Evolutionary conservation across 2,113 vertebrate genomes (phyloP).

Genomic region (Xiphias gladius): DNA sequence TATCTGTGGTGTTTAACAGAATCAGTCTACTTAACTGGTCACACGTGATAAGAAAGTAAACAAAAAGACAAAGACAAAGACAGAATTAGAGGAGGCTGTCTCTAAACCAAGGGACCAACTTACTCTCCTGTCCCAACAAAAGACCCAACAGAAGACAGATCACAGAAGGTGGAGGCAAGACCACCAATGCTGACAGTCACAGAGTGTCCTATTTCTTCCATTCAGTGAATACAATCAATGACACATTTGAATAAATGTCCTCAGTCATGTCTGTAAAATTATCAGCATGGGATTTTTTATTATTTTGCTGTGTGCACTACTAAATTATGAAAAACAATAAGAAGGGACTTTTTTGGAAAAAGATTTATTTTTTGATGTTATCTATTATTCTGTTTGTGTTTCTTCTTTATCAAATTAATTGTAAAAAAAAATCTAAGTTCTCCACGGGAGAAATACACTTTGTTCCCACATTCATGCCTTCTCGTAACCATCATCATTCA

Average conservation of each 20-base stretch:
- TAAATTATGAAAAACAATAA: not conserved
- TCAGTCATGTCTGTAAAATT: not conserved
- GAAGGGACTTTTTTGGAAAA: not conserved
- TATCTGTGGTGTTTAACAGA: not conserved
- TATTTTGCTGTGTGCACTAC: not conserved
- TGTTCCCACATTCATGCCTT: not conserved
- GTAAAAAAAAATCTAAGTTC: constrained; percentile 22
- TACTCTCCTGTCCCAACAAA: constrained; percentile 64
- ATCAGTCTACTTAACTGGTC: not conserved
- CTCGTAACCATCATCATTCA: not conserved
- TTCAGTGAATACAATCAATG: constrained; percentile 10
- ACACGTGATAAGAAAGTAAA: constrained; percentile 46
- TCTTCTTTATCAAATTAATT: constrained; percentile 19
- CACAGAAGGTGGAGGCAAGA: constrained; percentile 4
- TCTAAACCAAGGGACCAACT: constrained; percentile 29
- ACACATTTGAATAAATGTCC: not conserved
- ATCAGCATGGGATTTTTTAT: not conserved
- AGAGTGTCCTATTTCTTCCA: constrained; percentile 26
- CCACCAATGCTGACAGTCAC: constrained; percentile 12
- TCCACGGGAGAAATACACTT: constrained; percentile 69
- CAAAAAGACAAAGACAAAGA: constrained; percentile 46
- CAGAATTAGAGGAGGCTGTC: constrained; percentile 44
- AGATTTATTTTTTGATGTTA: constrained; percentile 1
- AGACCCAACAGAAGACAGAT: constrained; percentile 39
- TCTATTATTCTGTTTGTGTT: not conserved